Evolutionary conservation across 1,140 invertebrate genomes (phyloP).

Genomic region (Drosophila quadrilineata): DNA sequence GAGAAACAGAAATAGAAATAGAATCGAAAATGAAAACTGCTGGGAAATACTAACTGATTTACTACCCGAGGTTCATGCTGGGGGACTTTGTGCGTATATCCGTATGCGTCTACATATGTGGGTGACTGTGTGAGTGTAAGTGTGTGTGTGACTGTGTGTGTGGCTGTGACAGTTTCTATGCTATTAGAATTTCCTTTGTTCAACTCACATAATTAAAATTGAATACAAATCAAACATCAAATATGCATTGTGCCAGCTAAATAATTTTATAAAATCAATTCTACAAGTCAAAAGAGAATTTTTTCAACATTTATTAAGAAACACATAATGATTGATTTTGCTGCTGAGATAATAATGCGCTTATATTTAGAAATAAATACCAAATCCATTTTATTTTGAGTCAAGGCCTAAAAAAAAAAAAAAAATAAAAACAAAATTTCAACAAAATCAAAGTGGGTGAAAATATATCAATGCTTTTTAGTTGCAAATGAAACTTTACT

Average conservation of each 20-base stretch:
- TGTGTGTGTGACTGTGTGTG: not conserved
- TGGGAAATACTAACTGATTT: constrained; percentile 8
- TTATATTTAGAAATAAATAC: too few species aligned
- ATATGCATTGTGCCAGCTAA: not conserved
- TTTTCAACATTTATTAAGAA: too few species aligned
- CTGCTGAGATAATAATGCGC: too few species aligned
- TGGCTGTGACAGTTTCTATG: not conserved
- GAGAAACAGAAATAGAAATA: not conserved
- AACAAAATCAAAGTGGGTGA: too few species aligned
- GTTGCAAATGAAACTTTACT: too few species aligned
- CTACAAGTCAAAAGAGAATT: too few species aligned
- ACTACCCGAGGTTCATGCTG: not conserved
- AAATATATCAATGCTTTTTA: too few species aligned
- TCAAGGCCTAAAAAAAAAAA: too few species aligned
- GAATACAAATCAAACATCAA: not conserved
- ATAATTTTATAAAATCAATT: not conserved
- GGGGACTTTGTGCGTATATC: not conserved
- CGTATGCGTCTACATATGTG: not conserved
- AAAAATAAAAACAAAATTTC: too few species aligned
- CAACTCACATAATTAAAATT: not conserved
- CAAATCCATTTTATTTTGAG: too few species aligned
- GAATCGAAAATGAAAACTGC: not conserved
- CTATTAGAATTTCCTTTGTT: not conserved
- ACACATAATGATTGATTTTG: too few species aligned
- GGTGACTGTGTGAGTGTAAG: not conserved